A percentile compares a stretch with the other conserved stretches of the same genome.
phyloP scores from a whole-genome alignment of 2,113 vertebrate genomes.

The Abramis brama region DNA sequence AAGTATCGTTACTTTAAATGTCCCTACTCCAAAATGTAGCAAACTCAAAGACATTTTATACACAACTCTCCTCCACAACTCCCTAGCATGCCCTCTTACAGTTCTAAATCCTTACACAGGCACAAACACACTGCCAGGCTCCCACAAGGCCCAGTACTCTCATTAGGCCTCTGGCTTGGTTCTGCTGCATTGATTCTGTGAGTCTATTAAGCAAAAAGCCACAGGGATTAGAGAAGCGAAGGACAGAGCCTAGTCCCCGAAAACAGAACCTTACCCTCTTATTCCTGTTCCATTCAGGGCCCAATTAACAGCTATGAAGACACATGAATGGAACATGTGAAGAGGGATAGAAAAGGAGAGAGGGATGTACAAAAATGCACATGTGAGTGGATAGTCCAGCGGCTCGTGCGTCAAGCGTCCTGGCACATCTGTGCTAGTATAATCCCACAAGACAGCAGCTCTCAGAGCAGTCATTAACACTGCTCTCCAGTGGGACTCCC shows the following conservation, averaged over 20 bases:
- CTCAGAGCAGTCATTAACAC: slow-evolving; percentile 42
- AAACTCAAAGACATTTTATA: not conserved
- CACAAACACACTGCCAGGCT: slow-evolving; percentile 1
- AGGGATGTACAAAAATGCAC: not conserved
- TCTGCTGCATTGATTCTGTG: slow-evolving; percentile 22
- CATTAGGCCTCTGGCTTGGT: slow-evolving; percentile 30
- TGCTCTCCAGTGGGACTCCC: slow-evolving; percentile 11
- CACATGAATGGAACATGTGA: not conserved
- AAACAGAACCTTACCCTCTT: slow-evolving; percentile 10
- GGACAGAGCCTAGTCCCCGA: not conserved
- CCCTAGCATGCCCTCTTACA: not conserved
- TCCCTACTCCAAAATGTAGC: not conserved
- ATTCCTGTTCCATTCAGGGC: not conserved
- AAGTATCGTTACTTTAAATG: not conserved
- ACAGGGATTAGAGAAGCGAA: slow-evolving; percentile 6
- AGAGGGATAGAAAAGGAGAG: not conserved
- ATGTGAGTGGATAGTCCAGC: not conserved
- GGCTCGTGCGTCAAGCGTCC: not conserved
- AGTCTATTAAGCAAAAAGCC: slow-evolving; percentile 28
- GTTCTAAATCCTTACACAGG: not conserved
- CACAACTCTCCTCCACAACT: not conserved
- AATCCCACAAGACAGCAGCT: slow-evolving; percentile 41
- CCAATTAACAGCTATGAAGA: not conserved
- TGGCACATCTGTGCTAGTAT: slow-evolving; percentile 29
- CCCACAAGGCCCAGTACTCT: slow-evolving; percentile 12